Evolutionary conservation across 1,140 invertebrate genomes (phyloP).

Genomic region (Drosophila fuyamai): DNA sequence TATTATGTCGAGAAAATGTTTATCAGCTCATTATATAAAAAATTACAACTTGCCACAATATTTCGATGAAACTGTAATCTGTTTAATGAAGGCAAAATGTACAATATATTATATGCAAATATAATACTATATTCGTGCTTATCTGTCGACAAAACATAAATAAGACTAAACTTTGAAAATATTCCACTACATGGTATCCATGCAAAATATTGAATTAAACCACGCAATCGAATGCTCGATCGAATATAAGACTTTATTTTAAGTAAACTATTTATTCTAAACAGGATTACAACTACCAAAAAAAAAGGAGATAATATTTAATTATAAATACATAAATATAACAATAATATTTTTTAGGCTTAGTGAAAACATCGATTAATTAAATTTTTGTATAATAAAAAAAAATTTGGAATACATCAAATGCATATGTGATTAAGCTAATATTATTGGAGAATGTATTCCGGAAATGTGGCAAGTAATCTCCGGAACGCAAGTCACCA

Average conservation of each 20-base stretch:
- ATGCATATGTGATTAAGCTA: conserved; percentile 1
- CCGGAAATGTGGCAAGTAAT: conserved; percentile 39
- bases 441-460: conserved; percentile 10
- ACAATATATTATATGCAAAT: conserved; percentile 1
- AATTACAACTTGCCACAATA: no score
- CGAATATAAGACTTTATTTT: conserved; percentile 26
- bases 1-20: no score
- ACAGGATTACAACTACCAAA: conserved; percentile 34
- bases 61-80: no score
- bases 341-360: conserved; percentile 2
- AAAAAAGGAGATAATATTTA: conserved; percentile 25
- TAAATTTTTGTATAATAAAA: conserved; percentile 3
- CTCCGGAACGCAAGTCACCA: conserved; percentile 28
- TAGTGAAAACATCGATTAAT: background rate
- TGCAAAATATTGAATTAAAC: conserved; percentile 28
- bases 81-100: background rate
- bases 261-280: conserved; percentile 38
- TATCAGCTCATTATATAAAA: no score
- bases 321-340: conserved; percentile 6
- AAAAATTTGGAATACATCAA: conserved; percentile 8
- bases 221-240: conserved; percentile 17
- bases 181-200: conserved; percentile 51
- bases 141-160: background rate
- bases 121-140: background rate
- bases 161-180: background rate